Evolutionary conservation across 2,797 vertebrate genomes (phyloP), one percentile per base, ranked within the genome.

Genomic region (Phyllotis vaccarum): DNA sequence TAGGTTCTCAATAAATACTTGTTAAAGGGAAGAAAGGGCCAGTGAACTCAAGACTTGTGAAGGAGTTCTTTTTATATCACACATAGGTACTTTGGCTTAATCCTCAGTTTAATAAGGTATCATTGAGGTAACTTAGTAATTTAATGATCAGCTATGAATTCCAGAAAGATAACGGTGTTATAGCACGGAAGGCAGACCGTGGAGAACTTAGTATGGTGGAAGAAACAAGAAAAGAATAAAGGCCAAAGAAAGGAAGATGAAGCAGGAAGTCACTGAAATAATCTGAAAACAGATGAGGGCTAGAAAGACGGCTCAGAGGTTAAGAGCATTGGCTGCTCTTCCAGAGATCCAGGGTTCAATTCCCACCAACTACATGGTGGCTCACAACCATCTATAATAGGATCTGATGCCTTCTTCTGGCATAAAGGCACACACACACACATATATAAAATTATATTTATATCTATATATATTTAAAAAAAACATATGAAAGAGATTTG

Each of bases 231-330:
- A 97, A 72, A 82, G 46, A 89, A 92, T 11, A 40, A 66, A 96
- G n/a, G 64, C 46, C n/a, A 24, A n/a, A 83, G 27, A 31, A 34
- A 91, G 56, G 31, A 62, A 17, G 43, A 94, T 24, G 43, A 70
- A 85, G 86, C 58, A 93, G 56, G 90, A 91, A 90, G 91, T 94
- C 76, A 96, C 0, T 93, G 52, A 94, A 95, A 88, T 90, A 92
- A 86, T 60, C 76, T 52, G 85, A 90, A 92, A 52, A 82, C 4
- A 49, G 46, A 49, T n/a, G 9, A 49, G 46, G 46, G 46, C 46
- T 49, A 9, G 46, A 49, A 9, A 49, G 46, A 49, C 9, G 46
- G 46, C 46, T 49, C 46, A 49, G 46, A 49, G 46, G 46, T 49
- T 49, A 49, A 9, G 46, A 49, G 46, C 46, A 49, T 9, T 49